phyloP scores from a whole-genome alignment of 1,140 invertebrate species.

The Leptinotarsa defecta region DNA sequence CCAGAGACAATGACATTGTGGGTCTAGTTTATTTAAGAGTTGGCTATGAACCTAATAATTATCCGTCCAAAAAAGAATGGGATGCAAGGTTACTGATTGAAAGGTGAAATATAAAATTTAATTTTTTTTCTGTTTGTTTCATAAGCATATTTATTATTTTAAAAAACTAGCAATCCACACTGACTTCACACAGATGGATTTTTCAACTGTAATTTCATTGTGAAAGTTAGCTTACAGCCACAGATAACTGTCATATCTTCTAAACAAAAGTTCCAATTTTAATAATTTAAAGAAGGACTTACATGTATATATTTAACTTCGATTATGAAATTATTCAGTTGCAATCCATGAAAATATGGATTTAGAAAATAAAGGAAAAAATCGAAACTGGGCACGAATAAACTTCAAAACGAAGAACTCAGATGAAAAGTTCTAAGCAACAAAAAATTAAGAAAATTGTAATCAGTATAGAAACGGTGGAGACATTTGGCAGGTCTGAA shows the following conservation, averaged over 20 bases:
- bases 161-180: neutral
- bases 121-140: neutral
- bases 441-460: no score
- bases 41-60: conserved; percentile 89
- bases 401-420: neutral
- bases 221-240: neutral
- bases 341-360: no score
- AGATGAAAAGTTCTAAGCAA: neutral
- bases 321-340: no score
- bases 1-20: conserved; percentile 72
- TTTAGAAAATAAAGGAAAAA: no score
- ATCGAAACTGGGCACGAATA: neutral
- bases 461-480: no score
- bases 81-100: conserved; percentile 84
- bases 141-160: neutral
- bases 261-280: neutral
- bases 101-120: conserved; percentile 52
- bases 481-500: no score
- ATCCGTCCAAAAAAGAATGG: conserved; percentile 82
- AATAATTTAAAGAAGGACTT: neutral
- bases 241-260: neutral
- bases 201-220: no score
- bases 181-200: no score
- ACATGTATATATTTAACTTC: neutral
- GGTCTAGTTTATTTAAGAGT: conserved; percentile 89